Evolutionary conservation across 2,113 vertebrate species (phyloP), one percentile per base, ranked within the genome.

Genomic region (Aleadryas rufinucha): DNA sequence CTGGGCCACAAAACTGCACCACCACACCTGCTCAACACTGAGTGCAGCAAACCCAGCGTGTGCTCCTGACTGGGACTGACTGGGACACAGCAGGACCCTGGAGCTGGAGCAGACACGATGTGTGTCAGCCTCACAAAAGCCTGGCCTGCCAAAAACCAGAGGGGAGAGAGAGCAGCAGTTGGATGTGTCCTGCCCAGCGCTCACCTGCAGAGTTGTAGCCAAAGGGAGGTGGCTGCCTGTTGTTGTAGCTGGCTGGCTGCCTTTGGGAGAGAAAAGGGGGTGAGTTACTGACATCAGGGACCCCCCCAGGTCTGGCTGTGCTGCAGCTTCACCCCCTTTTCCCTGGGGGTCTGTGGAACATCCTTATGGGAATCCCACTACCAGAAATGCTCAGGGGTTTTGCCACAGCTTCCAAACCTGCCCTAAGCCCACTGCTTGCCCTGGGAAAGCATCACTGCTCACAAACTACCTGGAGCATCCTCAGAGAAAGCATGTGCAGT

Each of bases 121-220:
- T 4, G 18, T 21, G 42, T 1, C 47, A 89, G 57, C n/a, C 41
- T n/a, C 41, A 35, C 12, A 16, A 53, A 28, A 65, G 54, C 45
- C 45, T 37, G 8, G 72, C 14, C 33, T 57, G 60, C 82, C 31
- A 42, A 44, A 16, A 3, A 10, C 16, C 64, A 49, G 75, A 41
- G 50, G 15, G 27, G 3, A 44, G 54, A 33, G 49, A 27, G 2
- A 54, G 0, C 11, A 52, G 60, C 57, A 50, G n/a, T 1, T 10
- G 49, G 26, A 28, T 15, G 49, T 33, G 30, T 18, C 15, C 10
- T 61, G 49, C 9, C 44, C 37, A 4, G 64, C 2, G 63, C 97
- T 97, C 93, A 98, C 97, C 97, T 94, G 95, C 95, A 8, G 97
- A 96, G 85, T 95, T 98, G 96, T 98, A 98, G 78, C 97, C 96